Evolutionary conservation across 2,113 vertebrate species (phyloP), one percentile per base, ranked within the genome.

Genomic region (Psophia crepitans): DNA sequence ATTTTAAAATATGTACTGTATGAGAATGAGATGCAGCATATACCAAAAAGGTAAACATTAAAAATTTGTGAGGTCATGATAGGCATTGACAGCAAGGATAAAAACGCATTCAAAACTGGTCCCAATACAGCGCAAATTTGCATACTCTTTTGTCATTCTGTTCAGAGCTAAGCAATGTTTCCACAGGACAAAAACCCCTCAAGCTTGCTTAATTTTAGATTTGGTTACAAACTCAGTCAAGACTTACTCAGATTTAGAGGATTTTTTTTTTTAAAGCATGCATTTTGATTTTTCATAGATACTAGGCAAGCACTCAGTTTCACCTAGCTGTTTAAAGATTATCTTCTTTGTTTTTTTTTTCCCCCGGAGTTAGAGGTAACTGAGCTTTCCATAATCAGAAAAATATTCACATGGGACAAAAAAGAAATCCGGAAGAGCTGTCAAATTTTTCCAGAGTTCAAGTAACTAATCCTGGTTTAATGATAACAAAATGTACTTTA

Each of bases 191-290:
- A 75, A 74, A 84, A 3, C 14, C 27, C 14, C 27, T 87, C 19
- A 33, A 60, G 70, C 15, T 61, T 0, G 0, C 10, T 41, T 44
- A 1, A 35, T 65, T 65, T 69, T 33, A 79, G 6, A 28, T 73
- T 43, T 68, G 33, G 9, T 75, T 82, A 82, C 21, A 56, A 84
- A 37, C 8, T 58, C 64, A 44, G 41, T 57, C 32, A 78, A 9
- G 24, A 44, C 5, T 53, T 78, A 46, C 2, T 74, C 6, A 5
- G 26, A 66, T 48, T 64, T 77, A 56, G 19, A 84, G 20, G 7
- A 27, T 48, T 48, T 43, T 1, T 37, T 32, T 61, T 39, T 81
- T 57, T 48, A 16, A 94, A 74, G 37, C 12, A 33, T 14, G 5
- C 41, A 69, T 56, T 89, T 78, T 57, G 18, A 43, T 24, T 90